Conservation (phyloP, 2,797 vertebrate genomes). For the Cephalopachus bancanus region DNA sequence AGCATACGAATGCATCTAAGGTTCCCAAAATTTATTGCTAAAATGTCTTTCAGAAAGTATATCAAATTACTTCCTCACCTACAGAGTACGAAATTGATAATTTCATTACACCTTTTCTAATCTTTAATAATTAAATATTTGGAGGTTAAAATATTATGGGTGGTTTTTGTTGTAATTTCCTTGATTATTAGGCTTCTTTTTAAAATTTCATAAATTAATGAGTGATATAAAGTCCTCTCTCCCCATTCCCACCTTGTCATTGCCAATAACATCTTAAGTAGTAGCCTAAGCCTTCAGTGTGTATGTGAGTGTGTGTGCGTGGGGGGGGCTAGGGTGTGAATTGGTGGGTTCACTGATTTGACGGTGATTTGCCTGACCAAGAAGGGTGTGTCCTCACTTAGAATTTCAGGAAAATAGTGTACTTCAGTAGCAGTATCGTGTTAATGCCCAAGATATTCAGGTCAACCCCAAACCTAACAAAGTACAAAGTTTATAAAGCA, state of each 20-base stretch:
- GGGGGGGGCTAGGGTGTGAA: too few relatives aligned
- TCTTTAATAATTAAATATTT: conserved; percentile 35
- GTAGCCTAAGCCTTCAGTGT: neutral
- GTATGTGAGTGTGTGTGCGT: neutral
- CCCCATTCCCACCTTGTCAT: neutral
- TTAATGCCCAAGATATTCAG: neutral
- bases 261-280: neutral
- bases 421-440: neutral
- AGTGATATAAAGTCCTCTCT: neutral
- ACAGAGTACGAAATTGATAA: neutral
- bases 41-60: neutral
- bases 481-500: neutral
- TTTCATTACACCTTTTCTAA: neutral
- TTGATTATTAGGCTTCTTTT: neutral
- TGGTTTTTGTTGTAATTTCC: neutral
- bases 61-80: neutral
- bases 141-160: neutral
- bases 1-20: neutral
- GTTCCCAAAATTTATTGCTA: neutral
- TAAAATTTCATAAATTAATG: conserved; percentile 27
- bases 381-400: neutral
- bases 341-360: neutral
- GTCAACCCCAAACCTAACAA: neutral
- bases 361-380: neutral
- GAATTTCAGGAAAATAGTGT: neutral